Percentiles rank a stretch among this genome's conserved stretches.
Conservation (phyloP, 2,888 invertebrate species). For the Crepidodera aurea region DNA sequence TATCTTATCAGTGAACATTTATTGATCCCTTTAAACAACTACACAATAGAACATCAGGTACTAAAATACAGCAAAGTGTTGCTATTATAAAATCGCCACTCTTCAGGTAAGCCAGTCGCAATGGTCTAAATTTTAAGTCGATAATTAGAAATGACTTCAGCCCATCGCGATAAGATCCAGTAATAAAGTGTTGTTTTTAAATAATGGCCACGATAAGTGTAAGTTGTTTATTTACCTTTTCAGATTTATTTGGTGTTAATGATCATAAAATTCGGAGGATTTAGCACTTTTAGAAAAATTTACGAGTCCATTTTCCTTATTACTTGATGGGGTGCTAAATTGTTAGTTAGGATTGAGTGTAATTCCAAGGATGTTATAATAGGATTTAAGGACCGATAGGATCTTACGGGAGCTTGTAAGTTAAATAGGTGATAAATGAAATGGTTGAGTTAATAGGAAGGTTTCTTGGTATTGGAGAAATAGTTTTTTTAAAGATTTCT, state of each 20-base stretch:
- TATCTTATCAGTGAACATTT: too few relatives aligned
- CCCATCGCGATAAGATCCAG: constrained; percentile 16
- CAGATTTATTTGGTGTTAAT: constrained; percentile 20
- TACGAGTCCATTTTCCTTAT: not conserved
- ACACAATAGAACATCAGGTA: too few relatives aligned
- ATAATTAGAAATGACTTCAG: constrained; percentile 14
- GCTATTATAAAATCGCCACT: constrained; percentile 12
- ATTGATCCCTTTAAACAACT: too few relatives aligned
- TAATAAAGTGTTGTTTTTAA: constrained; percentile 20
- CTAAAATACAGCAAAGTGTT: constrained; percentile 2
- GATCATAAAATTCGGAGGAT: constrained; percentile 4
- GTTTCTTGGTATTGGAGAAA: too few relatives aligned
- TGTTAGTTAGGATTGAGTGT: not conserved
- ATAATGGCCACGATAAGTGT: constrained; percentile 18
- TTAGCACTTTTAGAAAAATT: not conserved
- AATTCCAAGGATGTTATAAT: not conserved
- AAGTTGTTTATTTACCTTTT: constrained; percentile 9
- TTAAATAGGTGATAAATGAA: too few relatives aligned
- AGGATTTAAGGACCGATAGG: not conserved
- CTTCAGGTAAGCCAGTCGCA: constrained; percentile 13
- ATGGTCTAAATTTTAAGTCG: constrained; percentile 9
- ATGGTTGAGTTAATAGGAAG: too few relatives aligned
- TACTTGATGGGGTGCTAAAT: not conserved
- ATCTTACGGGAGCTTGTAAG: not conserved
- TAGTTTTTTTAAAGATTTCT: too few relatives aligned